Evolutionary conservation across 2,113 vertebrate species (phyloP).

Genomic region (Sapajus apella): DNA sequence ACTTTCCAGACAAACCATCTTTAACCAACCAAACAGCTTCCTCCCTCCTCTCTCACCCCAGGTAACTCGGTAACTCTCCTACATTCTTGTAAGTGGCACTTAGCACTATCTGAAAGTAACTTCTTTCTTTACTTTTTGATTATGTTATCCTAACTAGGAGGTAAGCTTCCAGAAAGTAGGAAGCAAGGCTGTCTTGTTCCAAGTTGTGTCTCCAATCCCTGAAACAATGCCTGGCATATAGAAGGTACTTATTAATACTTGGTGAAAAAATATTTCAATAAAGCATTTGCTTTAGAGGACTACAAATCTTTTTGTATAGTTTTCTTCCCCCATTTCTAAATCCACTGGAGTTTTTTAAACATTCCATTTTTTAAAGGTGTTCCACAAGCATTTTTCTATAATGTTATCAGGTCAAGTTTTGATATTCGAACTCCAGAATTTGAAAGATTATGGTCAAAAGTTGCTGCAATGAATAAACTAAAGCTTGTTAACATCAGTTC

Average conservation of each 20-base stretch:
- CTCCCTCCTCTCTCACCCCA: neutral
- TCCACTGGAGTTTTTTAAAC: constrained; percentile 36
- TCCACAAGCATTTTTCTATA: neutral
- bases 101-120: neutral
- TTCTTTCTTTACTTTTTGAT: neutral
- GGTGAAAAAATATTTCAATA: neutral
- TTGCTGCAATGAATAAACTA: neutral
- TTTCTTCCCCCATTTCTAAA: neutral
- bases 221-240: neutral
- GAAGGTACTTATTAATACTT: neutral
- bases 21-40: neutral
- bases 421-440: constrained; percentile 37
- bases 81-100: neutral
- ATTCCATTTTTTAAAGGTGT: constrained; percentile 21
- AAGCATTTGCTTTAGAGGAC: constrained; percentile 16
- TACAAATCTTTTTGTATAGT: neutral
- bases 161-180: neutral
- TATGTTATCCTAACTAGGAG: neutral
- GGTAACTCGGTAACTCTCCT: neutral
- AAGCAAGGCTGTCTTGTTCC: neutral
- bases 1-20: neutral
- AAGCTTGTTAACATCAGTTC: constrained; percentile 18
- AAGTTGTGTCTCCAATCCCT: neutral
- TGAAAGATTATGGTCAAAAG: constrained; percentile 19
- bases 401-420: constrained; percentile 30